A percentile compares a stretch with the other conserved stretches of the same genome.
phyloP scores from a whole-genome alignment of 53 echinoderm and acorn worm genomes.

The Patiria pectinifera region DNA sequence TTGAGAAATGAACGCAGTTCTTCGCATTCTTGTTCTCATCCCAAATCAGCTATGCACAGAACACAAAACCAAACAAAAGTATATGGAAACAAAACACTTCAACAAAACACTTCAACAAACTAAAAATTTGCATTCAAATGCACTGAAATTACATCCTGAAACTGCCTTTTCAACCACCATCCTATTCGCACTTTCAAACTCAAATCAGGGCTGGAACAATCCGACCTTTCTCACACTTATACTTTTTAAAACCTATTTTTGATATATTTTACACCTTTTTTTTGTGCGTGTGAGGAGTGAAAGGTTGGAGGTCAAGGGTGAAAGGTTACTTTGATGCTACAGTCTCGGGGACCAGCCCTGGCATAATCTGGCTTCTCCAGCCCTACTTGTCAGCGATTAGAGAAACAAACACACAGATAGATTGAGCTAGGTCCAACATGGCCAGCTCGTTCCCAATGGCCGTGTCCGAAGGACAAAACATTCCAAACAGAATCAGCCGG shows the following conservation, averaged over 20 bases:
- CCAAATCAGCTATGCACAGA: neutral
- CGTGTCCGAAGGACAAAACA: neutral
- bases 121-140: slow-evolving; percentile 5
- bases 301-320: slow-evolving; percentile 22
- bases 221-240: slow-evolving; percentile 35
- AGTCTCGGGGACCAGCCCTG: slow-evolving; percentile 55
- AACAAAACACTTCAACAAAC: neutral
- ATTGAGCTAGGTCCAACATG: slow-evolving; percentile 10
- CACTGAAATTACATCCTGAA: neutral
- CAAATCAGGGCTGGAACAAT: slow-evolving; percentile 2
- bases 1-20: neutral
- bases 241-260: slow-evolving; percentile 48
- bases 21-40: neutral
- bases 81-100: slow-evolving; percentile 12
- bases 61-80: slow-evolving; percentile 15
- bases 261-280: slow-evolving; percentile 15
- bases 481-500: neutral
- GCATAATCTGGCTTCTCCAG: slow-evolving; percentile 3
- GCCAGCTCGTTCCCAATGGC: neutral
- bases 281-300: slow-evolving; percentile 3
- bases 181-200: slow-evolving; percentile 47
- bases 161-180: neutral
- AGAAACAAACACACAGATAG: slow-evolving; percentile 19
- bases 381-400: slow-evolving; percentile 26
- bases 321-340: neutral